Base-by-base conservation (phyloP, 2,797 vertebrate genomes). In the Betta splendens region DNA sequence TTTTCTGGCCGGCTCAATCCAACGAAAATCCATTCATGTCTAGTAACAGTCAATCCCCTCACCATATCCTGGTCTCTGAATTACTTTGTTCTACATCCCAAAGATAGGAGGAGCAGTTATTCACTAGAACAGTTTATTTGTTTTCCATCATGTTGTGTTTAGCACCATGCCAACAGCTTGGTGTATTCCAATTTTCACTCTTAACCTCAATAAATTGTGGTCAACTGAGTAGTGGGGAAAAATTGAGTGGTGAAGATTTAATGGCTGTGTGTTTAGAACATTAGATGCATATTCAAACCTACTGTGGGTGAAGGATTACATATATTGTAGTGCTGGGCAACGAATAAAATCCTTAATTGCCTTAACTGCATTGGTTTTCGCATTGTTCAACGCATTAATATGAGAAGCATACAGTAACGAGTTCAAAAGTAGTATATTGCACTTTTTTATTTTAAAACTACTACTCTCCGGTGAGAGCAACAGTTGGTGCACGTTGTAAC, bases 1-100 rank as follows among this genome's bases (percentile, higher is more conserved):
- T 31, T 10, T 35, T 33, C 16, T 64, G 35, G 45, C 52, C 52
- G n/a, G 23, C 51, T 60, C 37, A 29, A 38, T 62, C 13, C 4
- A 1, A 54, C 44, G 23, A 26, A 47, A 73, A 55, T 23, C 35
- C 44, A 18, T 17, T 47, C 46, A 43, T 68, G 56, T 82, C 69
- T 65, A 62, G 44, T 72, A 52, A 37, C 48, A 21, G 45, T 29
- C 69, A n/a, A 79, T 75, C 81, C 70, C 77, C 75, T 73, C 61
- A 35, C 63, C 47, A 49, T 54, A 29, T 21, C 42, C 5, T 18
- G 3, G 6, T 35, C n/a, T 3, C 26, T 12, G 44, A 29, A 58
- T 65, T 48, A 25, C 29, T 44, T 53, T 11, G 3, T 55, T 51
- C 52, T 20, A 20, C 54, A 53, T 49, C 21, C 37, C 16, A 49